These are phyloP conservation scores for Dexiosoma caninum DNA, from an alignment of 2,888 invertebrate genomes.

Conservation along the genomic window DNA sequence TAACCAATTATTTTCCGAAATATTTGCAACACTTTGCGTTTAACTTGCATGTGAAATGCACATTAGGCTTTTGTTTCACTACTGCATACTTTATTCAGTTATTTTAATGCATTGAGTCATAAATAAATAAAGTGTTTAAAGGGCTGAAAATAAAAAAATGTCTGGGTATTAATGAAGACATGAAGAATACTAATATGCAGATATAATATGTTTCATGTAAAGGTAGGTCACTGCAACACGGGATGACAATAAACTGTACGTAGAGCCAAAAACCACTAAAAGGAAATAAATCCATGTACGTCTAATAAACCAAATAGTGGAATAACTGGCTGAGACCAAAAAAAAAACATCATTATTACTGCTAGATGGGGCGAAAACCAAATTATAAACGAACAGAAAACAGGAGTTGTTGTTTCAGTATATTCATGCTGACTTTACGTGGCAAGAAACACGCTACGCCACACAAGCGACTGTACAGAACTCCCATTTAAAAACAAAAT, in stretches of 20 bases:
- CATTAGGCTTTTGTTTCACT: too few species aligned
- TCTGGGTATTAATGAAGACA: not conserved
- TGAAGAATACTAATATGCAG: not conserved
- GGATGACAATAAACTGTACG: constrained; percentile 32
- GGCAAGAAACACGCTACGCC: constrained; percentile 34
- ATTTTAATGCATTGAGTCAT: too few species aligned
- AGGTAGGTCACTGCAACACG: constrained; percentile 58
- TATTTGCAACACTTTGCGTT: not conserved
- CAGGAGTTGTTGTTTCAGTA: too few species aligned
- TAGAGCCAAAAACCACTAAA: constrained; percentile 1
- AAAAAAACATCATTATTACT: constrained; percentile 25
- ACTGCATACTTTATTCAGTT: too few species aligned
- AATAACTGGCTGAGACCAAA: constrained; percentile 26
- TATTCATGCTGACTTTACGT: not conserved
- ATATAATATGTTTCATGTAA: constrained; percentile 26
- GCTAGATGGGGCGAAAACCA: constrained; percentile 1
- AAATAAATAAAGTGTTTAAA: too few species aligned
- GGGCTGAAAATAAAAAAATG: not conserved
- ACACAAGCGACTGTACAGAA: constrained; percentile 3
- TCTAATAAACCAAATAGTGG: constrained; percentile 27
- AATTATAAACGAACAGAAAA: constrained; percentile 38
- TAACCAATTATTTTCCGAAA: not conserved
- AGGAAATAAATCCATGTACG: not conserved
- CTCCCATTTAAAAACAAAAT: not conserved
- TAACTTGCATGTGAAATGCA: not conserved